Evolutionary conservation across 2,797 vertebrate species (phyloP), one percentile per base, ranked within the genome.

Genomic region (Champsocephalus esox): DNA sequence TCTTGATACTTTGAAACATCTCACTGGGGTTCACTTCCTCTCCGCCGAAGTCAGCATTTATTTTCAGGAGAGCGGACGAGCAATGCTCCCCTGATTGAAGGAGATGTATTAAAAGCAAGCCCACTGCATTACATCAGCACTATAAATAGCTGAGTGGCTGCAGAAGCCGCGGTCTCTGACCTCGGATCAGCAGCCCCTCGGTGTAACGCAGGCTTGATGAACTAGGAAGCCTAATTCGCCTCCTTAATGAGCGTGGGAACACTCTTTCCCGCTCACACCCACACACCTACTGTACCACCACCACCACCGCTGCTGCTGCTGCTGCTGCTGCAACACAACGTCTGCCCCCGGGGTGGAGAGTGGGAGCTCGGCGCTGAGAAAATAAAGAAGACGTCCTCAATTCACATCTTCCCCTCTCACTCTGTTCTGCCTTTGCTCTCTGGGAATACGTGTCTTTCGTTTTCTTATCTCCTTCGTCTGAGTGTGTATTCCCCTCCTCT

Each of bases 191-290:
- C 70, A 62, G 62, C 63, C 77, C 58, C 54, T 75, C 60, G 9
- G 48, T 56, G 64, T 77, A 12, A 32, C 17, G 2, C 44, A 44
- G 59, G 38, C 63, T 38, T 28, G 66, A 66, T 6, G 32, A 74
- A 41, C 61, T 12, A 38, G 59, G 52, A 55, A 69, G 79, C 57
- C 54, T 86, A 80, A 89, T 88, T 77, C 90, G 59, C 68, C 59
- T 2, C 21, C 21, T 67, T 79, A 82, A 83, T 80, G 78, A 86
- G 77, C 64, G 75, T 89, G 85, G 81, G 88, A 88, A 89, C 62
- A 1, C 3, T 44, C 32, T 34, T 64, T 59, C 38, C 70, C 16
- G 2, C 50, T 45, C 5, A 62, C 80, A 56, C 80, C 62, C 72
- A 74, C 67, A 56, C 62, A 2, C 5, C 60, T n/a, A 63, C 63